A percentile compares a stretch with the other conserved stretches of the same genome.
These are phyloP conservation scores for Drosophila pandora DNA, from an alignment of 1,140 invertebrate species.

Conservation along the genomic window DNA sequence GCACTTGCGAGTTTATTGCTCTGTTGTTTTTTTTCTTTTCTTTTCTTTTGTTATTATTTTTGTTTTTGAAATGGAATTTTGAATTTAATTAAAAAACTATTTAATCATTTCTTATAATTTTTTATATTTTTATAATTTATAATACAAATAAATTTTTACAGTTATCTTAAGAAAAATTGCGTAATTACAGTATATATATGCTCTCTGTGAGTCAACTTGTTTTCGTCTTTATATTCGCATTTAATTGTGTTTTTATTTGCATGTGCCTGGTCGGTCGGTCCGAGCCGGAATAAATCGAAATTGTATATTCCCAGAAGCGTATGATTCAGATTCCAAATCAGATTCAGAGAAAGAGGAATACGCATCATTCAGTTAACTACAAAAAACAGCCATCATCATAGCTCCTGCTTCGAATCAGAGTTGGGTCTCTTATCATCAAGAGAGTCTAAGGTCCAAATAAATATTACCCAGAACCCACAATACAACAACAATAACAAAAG, in stretches of 20 bases:
- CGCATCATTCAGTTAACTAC: slow-evolving; percentile 8
- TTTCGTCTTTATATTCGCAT: slow-evolving; percentile 16
- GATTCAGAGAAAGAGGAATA: not conserved
- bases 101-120: no score
- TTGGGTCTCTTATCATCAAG: slow-evolving; percentile 24
- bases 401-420: slow-evolving; percentile 26
- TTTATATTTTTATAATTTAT: no score
- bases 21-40: slow-evolving; percentile 2
- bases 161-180: slow-evolving; percentile 55
- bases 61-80: not conserved
- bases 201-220: slow-evolving; percentile 38
- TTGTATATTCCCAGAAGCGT: slow-evolving; percentile 27
- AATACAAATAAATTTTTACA: not conserved
- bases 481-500: slow-evolving; percentile 8
- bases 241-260: slow-evolving; percentile 33
- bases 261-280: slow-evolving; percentile 17
- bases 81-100: no score
- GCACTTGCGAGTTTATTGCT: slow-evolving; percentile 34
- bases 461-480: slow-evolving; percentile 28
- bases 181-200: slow-evolving; percentile 41
- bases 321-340: slow-evolving; percentile 18
- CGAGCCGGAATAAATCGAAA: slow-evolving; percentile 20
- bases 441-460: slow-evolving; percentile 48
- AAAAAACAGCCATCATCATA: not conserved
- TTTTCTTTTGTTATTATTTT: slow-evolving; percentile 34